phyloP scores from a whole-genome alignment of 2,888 invertebrate species.

The Sinodicranocentrus sp. region DNA sequence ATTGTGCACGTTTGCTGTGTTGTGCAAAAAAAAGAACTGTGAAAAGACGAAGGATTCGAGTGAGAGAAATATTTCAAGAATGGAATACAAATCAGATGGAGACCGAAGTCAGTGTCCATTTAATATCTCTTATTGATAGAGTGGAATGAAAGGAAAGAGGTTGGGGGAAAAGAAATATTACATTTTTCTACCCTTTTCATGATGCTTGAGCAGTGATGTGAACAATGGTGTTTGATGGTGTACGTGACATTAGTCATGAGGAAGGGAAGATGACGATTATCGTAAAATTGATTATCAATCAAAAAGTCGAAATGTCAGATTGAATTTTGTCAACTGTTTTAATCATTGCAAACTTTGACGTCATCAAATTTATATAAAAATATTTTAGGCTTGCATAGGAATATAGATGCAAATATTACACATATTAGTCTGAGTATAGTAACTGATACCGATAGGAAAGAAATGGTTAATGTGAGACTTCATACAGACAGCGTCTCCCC shows the following conservation, averaged over 20 bases:
- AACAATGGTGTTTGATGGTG: too few relatives aligned
- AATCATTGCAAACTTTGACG: background rate
- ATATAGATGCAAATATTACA: too few relatives aligned
- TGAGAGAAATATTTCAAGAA: slow-evolving; percentile 57
- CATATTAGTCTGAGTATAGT: too few relatives aligned
- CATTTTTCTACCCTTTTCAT: background rate
- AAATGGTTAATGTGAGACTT: background rate
- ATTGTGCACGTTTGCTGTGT: background rate
- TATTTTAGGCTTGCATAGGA: too few relatives aligned
- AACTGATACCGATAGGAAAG: too few relatives aligned
- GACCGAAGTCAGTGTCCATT: slow-evolving; percentile 48
- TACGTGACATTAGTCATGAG: too few relatives aligned
- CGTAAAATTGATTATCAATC: too few relatives aligned
- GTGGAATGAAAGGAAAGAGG: background rate
- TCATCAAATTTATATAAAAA: background rate
- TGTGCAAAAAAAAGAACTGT: slow-evolving; percentile 10
- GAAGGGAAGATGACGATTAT: too few relatives aligned
- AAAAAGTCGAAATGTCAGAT: background rate
- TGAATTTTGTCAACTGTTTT: background rate
- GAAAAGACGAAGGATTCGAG: background rate
- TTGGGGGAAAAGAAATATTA: too few relatives aligned
- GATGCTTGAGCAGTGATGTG: slow-evolving; percentile 3
- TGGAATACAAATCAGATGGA: slow-evolving; percentile 53
- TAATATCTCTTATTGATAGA: slow-evolving; percentile 19
- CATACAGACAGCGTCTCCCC: slow-evolving; percentile 22